Evolutionary conservation across 2,797 vertebrate species (phyloP), one percentile per base, ranked within the genome.

Genomic region (Dromococcyx pavoninus): DNA sequence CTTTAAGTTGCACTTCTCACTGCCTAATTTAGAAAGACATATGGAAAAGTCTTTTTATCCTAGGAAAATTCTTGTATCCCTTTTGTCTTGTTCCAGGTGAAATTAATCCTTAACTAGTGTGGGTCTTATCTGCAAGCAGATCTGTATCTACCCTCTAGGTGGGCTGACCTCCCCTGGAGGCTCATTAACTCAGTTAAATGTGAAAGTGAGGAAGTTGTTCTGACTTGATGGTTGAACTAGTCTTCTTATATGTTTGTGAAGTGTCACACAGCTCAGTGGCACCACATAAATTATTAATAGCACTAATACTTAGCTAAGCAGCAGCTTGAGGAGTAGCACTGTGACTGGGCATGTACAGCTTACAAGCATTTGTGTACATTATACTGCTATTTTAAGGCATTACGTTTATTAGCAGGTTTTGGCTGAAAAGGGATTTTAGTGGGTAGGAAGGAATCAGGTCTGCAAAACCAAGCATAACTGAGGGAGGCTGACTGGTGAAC

Each of bases 351-450:
- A 58, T 23, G 25, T 46, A 62, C 28, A 46, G 60, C 83, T 91
- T 75, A 77, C 77, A 84, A 48, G 57, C 30, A 88, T 86, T 89
- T 83, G 37, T 16, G 30, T 91, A 84, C 46, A 18, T 79, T 88
- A 61, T 53, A 35, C 33, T 88, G 71, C 58, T 86, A 64, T 94
- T 95, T 94, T 91, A 90, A 81, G 77, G 60, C 70, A 90, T 93
- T 82, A 70, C 23, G 60, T 91, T 93, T 95, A 81, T 91, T 89
- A 79, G 54, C n/a, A 88, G 15, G 5, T 91, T 91, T 90, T 86
- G 80, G 74, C 57, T 89, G 48, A 79, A 95, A 85, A 70, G 0
- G 0, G 35, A 12, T 77, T 89, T 91, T 71, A 80, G 28, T 1
- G 19, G 18, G 60, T 74, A 71, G 73, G 64, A 84, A 84, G 67